Conservation (phyloP, 2,113 vertebrate species). For the Lepus europaeus region DNA sequence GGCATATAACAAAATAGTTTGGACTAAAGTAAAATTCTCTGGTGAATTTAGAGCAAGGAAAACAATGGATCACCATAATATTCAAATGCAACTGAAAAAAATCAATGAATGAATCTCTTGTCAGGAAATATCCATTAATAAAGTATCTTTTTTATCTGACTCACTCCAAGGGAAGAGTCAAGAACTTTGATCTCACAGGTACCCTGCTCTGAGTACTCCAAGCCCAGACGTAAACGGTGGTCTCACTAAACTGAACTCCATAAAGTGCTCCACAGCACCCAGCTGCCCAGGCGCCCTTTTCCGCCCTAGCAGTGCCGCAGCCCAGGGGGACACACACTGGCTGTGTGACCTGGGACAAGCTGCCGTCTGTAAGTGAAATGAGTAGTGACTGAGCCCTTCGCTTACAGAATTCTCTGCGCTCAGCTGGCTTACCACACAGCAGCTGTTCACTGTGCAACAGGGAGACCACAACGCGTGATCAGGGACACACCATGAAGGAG, state of each 20-base stretch:
- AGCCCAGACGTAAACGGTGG: neutral
- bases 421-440: neutral
- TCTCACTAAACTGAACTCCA: neutral
- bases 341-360: neutral
- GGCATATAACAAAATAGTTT: slow-evolving; percentile 3
- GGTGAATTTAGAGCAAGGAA: slow-evolving; percentile 23
- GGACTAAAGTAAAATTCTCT: neutral
- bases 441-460: neutral
- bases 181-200: neutral
- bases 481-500: neutral
- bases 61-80: neutral
- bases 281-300: neutral
- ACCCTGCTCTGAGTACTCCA: neutral
- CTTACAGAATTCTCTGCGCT: neutral
- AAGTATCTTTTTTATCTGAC: slow-evolving; percentile 10
- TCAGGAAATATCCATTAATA: slow-evolving; percentile 5
- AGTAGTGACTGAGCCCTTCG: neutral
- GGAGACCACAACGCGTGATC: neutral
- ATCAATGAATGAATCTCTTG: slow-evolving; percentile 13
- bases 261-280: neutral
- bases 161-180: slow-evolving; percentile 21
- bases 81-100: slow-evolving; percentile 47
- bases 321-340: neutral
- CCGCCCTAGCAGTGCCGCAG: neutral
- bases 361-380: neutral